Conservation (phyloP, 1,140 invertebrate species). For the Drosophila santomea region DNA sequence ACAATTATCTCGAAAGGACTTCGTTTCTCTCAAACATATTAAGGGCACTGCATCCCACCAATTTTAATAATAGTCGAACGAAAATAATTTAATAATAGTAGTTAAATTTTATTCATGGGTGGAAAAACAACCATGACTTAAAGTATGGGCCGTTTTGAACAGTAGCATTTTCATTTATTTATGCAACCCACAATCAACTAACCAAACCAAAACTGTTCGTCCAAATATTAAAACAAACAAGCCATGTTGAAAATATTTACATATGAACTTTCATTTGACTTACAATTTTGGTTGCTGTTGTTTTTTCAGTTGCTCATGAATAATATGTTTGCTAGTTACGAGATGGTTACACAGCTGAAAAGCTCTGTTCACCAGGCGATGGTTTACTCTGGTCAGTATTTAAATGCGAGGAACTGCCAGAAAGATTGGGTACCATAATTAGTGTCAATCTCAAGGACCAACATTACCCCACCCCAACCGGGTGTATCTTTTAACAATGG, state of each 20-base stretch:
- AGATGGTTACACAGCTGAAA: conserved; percentile 17
- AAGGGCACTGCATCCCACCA: background rate
- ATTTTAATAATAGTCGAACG: conserved; percentile 6
- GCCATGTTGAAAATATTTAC: conserved; percentile 71
- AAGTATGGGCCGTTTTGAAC: conserved; percentile 6
- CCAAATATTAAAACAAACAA: conserved; percentile 65
- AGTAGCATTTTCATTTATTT: conserved; percentile 39
- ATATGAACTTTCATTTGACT: conserved; percentile 72
- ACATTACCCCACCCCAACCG: too few relatives aligned
- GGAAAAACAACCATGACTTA: background rate
- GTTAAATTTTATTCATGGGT: too few relatives aligned
- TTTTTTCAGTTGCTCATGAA: conserved; percentile 44
- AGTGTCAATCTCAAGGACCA: conserved; percentile 41
- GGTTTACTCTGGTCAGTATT: background rate
- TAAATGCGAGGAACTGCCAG: background rate
- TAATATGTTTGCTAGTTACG: conserved; percentile 45
- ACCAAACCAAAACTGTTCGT: conserved; percentile 57
- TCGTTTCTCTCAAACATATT: conserved; percentile 14
- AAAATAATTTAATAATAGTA: too few relatives aligned
- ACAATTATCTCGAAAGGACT: conserved; percentile 72
- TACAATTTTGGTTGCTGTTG: conserved; percentile 35
- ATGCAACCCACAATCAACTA: conserved; percentile 65
- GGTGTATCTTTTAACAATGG: background rate
- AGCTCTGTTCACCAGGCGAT: background rate
- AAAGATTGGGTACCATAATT: conserved; percentile 45